phyloP scores from a whole-genome alignment of 2,888 invertebrate species.

The Priocnemis perturbator region DNA sequence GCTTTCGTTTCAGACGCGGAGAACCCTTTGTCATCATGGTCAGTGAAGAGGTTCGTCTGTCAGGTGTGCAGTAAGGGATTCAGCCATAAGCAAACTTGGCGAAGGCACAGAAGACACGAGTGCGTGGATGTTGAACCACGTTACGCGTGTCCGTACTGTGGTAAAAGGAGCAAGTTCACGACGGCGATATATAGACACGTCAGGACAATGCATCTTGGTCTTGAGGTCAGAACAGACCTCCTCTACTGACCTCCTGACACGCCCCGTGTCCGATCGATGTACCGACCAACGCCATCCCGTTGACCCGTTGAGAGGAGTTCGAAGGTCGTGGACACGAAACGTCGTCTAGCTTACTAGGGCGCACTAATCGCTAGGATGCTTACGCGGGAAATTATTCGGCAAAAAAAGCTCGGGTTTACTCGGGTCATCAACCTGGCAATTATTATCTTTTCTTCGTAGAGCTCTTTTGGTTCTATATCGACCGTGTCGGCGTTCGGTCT shows the following conservation, averaged over 20 bases:
- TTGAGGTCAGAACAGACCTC: constrained; percentile 17
- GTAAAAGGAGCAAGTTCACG: constrained; percentile 56
- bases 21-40: too few relatives aligned
- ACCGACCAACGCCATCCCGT: too few relatives aligned
- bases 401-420: neutral
- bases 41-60: too few relatives aligned
- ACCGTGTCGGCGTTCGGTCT: neutral
- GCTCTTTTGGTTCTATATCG: neutral
- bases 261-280: too few relatives aligned
- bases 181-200: constrained; percentile 65
- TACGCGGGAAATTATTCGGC: neutral
- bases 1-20: too few relatives aligned
- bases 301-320: too few relatives aligned
- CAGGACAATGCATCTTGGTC: constrained; percentile 59
- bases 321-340: too few relatives aligned
- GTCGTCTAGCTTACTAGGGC: too few relatives aligned
- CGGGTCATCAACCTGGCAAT: neutral
- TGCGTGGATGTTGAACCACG: neutral
- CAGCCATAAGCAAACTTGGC: too few relatives aligned
- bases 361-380: neutral
- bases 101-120: too few relatives aligned
- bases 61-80: too few relatives aligned
- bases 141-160: constrained; percentile 60
- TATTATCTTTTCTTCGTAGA: constrained; percentile 1
- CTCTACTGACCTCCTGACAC: neutral